phyloP scores from a whole-genome alignment of 1,140 invertebrate species.

The Brachionus rubens region DNA sequence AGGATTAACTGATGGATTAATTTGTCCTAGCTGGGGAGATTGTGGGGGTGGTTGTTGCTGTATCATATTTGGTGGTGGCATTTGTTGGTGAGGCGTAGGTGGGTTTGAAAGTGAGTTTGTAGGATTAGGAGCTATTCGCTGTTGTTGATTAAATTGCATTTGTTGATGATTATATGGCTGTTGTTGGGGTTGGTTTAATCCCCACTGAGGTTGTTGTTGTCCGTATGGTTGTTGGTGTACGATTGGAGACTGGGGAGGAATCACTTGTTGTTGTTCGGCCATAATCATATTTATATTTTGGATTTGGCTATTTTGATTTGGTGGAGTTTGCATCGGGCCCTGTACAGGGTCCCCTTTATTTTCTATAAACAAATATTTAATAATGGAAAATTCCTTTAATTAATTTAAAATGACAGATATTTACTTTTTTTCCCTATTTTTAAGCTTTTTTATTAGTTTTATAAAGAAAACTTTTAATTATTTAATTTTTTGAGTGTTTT shows the following conservation, averaged over 20 bases:
- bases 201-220: no score
- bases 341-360: conserved; percentile 35
- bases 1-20: not conserved
- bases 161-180: not conserved
- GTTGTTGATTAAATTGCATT: not conserved
- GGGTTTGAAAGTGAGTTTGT: not conserved
- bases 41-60: not conserved
- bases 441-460: no score
- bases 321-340: not conserved
- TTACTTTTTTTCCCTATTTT: not conserved
- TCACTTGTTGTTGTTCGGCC: not conserved
- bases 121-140: not conserved
- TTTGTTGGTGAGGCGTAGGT: not conserved
- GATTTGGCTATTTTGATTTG: not conserved
- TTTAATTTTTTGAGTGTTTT: no score
- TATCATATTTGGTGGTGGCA: conserved; percentile 18
- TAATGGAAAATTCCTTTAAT: not conserved
- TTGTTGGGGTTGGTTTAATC: not conserved
- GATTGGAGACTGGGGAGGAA: not conserved
- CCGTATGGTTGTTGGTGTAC: not conserved
- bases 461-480: no score
- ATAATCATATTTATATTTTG: no score
- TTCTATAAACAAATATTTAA: conserved; percentile 9
- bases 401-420: no score
- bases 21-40: not conserved